Conservation (phyloP, 2,113 vertebrate species). For the Platichthys flesus region DNA sequence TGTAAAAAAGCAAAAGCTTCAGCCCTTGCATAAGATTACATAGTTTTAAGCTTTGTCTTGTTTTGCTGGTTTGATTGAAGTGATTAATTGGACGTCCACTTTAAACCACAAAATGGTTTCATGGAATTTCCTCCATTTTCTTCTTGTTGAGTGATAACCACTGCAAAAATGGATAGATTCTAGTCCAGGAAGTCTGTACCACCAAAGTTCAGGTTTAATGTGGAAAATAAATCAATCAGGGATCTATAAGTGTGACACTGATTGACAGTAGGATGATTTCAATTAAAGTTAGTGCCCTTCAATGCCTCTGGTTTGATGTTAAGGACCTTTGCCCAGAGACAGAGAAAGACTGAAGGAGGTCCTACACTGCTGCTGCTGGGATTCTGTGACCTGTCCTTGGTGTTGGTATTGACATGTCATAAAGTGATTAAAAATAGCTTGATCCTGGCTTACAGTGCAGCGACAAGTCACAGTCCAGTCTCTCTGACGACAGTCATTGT, state of each 20-base stretch:
- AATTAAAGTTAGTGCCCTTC: background rate
- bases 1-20: background rate
- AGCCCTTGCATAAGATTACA: background rate
- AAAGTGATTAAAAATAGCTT: constrained; percentile 71
- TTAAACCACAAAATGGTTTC: too few relatives aligned
- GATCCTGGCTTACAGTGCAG: constrained; percentile 41
- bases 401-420: constrained; percentile 66
- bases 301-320: background rate
- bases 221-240: background rate
- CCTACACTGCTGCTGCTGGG: constrained; percentile 25
- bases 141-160: too few relatives aligned
- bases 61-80: background rate
- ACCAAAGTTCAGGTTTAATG: constrained; percentile 6
- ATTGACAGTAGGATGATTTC: constrained; percentile 17
- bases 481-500: constrained; percentile 24
- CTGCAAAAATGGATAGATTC: background rate
- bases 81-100: background rate
- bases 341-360: constrained; percentile 15
- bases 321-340: constrained; percentile 8
- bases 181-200: constrained; percentile 22
- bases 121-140: too few relatives aligned
- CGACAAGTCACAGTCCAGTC: constrained; percentile 39
- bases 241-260: background rate
- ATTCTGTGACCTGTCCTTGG: constrained; percentile 55
- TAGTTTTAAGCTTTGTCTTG: background rate